Percentiles rank a stretch among this genome's conserved stretches.
phyloP scores from a whole-genome alignment of 2,888 invertebrate species.

The Torymus texanus region DNA sequence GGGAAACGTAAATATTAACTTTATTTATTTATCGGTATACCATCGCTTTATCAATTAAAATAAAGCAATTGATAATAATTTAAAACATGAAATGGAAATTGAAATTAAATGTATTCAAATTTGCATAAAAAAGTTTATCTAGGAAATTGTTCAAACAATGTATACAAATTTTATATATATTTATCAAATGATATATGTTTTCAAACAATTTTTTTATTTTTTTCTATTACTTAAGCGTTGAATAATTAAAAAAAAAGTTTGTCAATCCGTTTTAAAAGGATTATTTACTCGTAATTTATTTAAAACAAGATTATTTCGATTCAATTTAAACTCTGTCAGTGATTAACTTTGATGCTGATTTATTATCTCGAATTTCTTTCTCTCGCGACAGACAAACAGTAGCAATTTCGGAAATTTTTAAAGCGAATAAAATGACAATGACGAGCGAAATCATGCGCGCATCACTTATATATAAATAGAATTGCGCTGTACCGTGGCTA shows the following conservation, averaged over 20 bases:
- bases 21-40: no score
- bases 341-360: slow-evolving; percentile 18
- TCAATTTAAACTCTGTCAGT: slow-evolving; percentile 21
- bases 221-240: no score
- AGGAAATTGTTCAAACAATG: no score
- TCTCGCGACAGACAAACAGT: neutral
- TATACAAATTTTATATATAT: no score
- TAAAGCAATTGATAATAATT: no score
- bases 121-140: no score
- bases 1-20: no score
- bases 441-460: neutral
- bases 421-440: slow-evolving; percentile 7
- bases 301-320: slow-evolving; percentile 19
- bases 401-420: slow-evolving; percentile 1
- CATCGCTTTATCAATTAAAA: no score
- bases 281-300: slow-evolving; percentile 4
- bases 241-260: neutral
- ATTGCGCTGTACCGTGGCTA: neutral
- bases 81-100: no score
- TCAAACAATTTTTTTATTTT: no score
- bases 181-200: no score
- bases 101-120: no score
- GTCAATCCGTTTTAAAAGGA: neutral
- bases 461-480: neutral
- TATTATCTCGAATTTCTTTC: slow-evolving; percentile 5